Percentiles rank a stretch among this genome's conserved stretches.
These are phyloP conservation scores for Ceyx margarethae DNA, from an alignment of 2,113 vertebrate genomes.

Conservation along the genomic window DNA sequence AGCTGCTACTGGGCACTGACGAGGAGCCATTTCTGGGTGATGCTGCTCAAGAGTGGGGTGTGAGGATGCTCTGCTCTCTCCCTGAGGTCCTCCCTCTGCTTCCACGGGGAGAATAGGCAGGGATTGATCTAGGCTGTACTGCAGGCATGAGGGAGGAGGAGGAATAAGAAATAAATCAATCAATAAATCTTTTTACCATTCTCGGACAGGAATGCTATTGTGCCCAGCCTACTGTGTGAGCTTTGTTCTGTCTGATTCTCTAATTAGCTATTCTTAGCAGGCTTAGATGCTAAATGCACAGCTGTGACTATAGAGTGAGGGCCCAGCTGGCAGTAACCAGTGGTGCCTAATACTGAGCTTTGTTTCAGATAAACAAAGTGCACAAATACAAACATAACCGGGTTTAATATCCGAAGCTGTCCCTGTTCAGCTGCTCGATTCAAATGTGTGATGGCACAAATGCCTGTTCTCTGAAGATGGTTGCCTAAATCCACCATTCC, in stretches of 20 bases:
- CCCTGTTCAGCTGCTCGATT: slow-evolving; percentile 49
- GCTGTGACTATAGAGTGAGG: slow-evolving; percentile 70
- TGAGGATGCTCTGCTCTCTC: not conserved
- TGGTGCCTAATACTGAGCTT: slow-evolving; percentile 77
- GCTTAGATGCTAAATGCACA: slow-evolving; percentile 70
- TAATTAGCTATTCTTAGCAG: slow-evolving; percentile 76
- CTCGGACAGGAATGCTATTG: slow-evolving; percentile 76
- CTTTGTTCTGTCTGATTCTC: slow-evolving; percentile 73
- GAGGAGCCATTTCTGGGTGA: not conserved
- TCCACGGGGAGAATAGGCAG: not conserved
- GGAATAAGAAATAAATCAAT: not conserved
- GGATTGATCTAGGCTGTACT: slow-evolving; percentile 42
- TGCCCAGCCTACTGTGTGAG: slow-evolving; percentile 64
- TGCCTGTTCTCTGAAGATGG: slow-evolving; percentile 21
- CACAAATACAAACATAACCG: slow-evolving; percentile 68
- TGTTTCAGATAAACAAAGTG: slow-evolving; percentile 71
- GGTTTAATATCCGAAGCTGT: slow-evolving; percentile 31
- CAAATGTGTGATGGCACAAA: slow-evolving; percentile 26
- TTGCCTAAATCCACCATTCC: not conserved
- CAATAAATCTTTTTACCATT: slow-evolving; percentile 60
- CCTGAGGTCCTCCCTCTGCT: not conserved
- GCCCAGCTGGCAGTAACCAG: slow-evolving; percentile 81
- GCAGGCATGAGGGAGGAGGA: not conserved
- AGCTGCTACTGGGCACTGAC: too few relatives aligned
- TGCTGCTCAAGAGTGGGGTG: not conserved